Percentiles rank a stretch among this genome's conserved stretches.
Evolutionary conservation across 2,113 vertebrate species (phyloP).

Genomic region (Cathartes aura): DNA sequence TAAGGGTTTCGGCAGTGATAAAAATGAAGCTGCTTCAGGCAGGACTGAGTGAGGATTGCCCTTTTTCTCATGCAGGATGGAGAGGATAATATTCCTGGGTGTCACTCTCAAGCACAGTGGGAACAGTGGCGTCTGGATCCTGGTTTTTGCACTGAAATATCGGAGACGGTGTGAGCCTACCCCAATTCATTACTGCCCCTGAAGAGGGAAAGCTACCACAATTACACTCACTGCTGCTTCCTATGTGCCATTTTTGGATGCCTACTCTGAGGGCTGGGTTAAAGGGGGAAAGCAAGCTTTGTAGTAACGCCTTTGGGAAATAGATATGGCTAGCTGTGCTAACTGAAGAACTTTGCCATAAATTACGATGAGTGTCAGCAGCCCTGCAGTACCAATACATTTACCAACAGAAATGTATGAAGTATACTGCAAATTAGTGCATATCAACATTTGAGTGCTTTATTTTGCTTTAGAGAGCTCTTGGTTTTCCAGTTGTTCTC

Average conservation of each 20-base stretch:
- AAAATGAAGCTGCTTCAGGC: background rate
- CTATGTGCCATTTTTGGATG: background rate
- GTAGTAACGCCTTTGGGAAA: background rate
- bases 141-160: background rate
- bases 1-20: background rate
- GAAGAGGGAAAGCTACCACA: background rate
- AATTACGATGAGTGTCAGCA: background rate
- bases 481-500: background rate
- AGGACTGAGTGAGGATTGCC: background rate
- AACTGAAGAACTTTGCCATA: background rate
- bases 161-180: accelerated
- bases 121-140: background rate
- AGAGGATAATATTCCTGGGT: background rate
- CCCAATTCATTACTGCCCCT: background rate
- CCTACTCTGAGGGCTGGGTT: background rate
- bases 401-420: background rate
- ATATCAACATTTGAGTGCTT: background rate
- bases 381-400: background rate
- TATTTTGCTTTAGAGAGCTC: background rate
- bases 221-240: background rate
- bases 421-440: background rate
- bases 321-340: background rate
- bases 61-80: background rate
- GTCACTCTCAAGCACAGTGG: background rate
- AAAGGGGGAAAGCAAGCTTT: background rate